A percentile compares a stretch with the other conserved stretches of the same genome.
Evolutionary conservation across 2,113 vertebrate species (phyloP).

Genomic region (Talpa occidentalis): DNA sequence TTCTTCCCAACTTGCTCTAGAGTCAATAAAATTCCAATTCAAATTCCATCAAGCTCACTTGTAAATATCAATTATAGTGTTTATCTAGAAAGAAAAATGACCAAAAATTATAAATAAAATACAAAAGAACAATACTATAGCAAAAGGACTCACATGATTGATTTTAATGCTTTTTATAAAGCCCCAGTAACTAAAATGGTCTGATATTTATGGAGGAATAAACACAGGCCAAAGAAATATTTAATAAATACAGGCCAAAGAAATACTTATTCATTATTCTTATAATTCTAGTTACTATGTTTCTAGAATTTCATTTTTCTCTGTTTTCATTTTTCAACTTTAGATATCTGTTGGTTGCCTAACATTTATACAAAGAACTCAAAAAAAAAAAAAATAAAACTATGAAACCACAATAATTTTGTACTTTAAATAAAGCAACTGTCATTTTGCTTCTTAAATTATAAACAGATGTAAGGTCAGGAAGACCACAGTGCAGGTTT

Average conservation of each 20-base stretch:
- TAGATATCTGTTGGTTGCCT: not conserved
- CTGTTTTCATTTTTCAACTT: not conserved
- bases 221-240: not conserved
- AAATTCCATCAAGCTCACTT: not conserved
- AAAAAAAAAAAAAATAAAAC: not conserved
- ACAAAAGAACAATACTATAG: not conserved
- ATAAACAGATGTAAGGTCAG: no score
- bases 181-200: not conserved
- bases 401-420: not conserved
- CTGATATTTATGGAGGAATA: not conserved
- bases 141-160: not conserved
- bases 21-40: no score
- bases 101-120: not conserved
- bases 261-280: not conserved
- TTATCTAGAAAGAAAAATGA: not conserved
- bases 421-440: not conserved
- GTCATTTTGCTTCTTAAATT: not conserved
- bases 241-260: not conserved
- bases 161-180: not conserved
- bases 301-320: not conserved
- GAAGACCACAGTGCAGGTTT: no score
- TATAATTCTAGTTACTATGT: not conserved
- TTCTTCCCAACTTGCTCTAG: not conserved
- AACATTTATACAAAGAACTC: not conserved
- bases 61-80: not conserved